phyloP scores from a whole-genome alignment of 1,140 invertebrate genomes.

The Hycleus phaleratus region DNA sequence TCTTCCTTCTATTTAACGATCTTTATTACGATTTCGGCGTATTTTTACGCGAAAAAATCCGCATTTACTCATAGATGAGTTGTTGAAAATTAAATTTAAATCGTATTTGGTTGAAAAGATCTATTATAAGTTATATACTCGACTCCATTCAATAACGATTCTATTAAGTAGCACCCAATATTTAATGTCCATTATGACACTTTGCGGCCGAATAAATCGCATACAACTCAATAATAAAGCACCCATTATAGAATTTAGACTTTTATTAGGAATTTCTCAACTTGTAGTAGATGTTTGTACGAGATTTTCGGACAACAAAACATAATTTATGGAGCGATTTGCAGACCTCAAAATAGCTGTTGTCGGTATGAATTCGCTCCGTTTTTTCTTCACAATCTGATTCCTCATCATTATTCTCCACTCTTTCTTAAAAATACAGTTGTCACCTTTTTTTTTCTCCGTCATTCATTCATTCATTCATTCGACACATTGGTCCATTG shows the following conservation, averaged over 20 bases:
- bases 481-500: neutral
- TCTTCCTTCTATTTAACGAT: too few species aligned
- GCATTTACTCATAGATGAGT: too few species aligned
- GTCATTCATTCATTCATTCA: neutral
- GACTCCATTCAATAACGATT: neutral
- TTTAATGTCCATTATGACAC: constrained; percentile 11
- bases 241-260: neutral
- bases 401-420: too few species aligned
- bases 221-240: constrained; percentile 6
- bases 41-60: too few species aligned
- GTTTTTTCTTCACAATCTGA: neutral
- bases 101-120: too few species aligned
- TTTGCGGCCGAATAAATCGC: constrained; percentile 14
- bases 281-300: too few species aligned
- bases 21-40: too few species aligned
- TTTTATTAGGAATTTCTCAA: too few species aligned
- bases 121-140: neutral
- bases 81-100: too few species aligned
- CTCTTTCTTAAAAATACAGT: neutral
- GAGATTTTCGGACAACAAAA: neutral
- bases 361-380: constrained; percentile 9
- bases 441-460: constrained; percentile 3
- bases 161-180: constrained; percentile 6
- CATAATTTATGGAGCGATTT: constrained; percentile 14
- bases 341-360: constrained; percentile 10